Percentiles rank a stretch among this genome's conserved stretches.
These are phyloP conservation scores for Miniopterus natalensis DNA, from an alignment of 2,113 vertebrate species.

Conservation along the genomic window DNA sequence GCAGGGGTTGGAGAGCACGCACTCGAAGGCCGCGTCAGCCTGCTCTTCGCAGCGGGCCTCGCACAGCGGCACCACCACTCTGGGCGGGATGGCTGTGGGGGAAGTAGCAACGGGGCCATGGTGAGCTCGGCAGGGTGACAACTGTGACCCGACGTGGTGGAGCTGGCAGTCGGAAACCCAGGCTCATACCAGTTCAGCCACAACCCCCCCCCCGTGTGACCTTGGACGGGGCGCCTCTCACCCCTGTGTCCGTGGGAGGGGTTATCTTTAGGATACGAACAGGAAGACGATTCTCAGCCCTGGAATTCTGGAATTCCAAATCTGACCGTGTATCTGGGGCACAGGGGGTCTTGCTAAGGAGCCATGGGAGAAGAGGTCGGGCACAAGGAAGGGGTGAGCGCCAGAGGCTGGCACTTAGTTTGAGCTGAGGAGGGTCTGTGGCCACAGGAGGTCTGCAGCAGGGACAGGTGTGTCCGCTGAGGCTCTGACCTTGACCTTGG, in stretches of 20 bases:
- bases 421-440: too few relatives aligned
- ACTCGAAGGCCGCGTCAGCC: slow-evolving; percentile 88
- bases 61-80: slow-evolving; percentile 87
- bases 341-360: not conserved
- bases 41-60: slow-evolving; percentile 87
- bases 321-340: too few relatives aligned
- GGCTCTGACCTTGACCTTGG: not conserved
- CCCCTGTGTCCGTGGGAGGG: not conserved
- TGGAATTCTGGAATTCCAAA: not conserved
- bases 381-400: not conserved
- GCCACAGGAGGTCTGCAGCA: not conserved
- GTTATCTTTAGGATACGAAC: not conserved
- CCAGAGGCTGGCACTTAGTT: not conserved
- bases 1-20: slow-evolving; percentile 88
- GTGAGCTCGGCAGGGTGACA: fast-evolving
- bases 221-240: not conserved
- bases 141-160: fast-evolving
- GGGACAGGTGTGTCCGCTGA: too few relatives aligned
- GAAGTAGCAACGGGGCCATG: not conserved
- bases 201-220: too few relatives aligned
- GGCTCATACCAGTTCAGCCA: not conserved
- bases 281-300: not conserved
- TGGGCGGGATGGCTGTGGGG: slow-evolving; percentile 87
- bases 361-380: too few relatives aligned
- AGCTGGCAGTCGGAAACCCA: not conserved